A percentile compares a stretch with the other conserved stretches of the same genome.
Conservation (phyloP, 2,797 vertebrate species). For the Picus viridis region DNA sequence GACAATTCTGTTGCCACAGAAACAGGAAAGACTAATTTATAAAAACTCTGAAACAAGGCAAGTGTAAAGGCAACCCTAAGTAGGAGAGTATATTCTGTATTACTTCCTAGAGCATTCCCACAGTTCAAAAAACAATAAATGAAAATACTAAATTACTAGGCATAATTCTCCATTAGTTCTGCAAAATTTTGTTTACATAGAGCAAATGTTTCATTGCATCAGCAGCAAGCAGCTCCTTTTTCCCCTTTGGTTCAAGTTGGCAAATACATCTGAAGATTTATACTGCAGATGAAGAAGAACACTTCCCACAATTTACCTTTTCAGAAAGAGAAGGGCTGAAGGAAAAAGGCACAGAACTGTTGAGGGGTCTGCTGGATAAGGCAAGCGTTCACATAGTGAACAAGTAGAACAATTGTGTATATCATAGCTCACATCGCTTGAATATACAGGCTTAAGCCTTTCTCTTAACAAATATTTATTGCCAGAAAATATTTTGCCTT, state of each 20-base stretch:
- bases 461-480: not conserved
- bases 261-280: slow-evolving; percentile 54
- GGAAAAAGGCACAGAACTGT: not conserved
- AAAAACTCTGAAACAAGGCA: slow-evolving; percentile 78
- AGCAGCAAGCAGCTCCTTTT: not conserved
- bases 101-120: not conserved
- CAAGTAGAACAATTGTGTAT: not conserved
- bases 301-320: not conserved
- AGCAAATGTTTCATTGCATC: not conserved
- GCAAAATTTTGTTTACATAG: not conserved
- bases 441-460: too few species aligned
- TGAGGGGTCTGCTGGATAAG: not conserved
- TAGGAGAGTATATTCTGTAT: slow-evolving; percentile 4
- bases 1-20: slow-evolving; percentile 88
- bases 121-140: not conserved
- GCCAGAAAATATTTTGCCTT: not conserved
- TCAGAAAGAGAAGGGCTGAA: not conserved
- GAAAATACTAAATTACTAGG: not conserved
- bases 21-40: slow-evolving; percentile 80
- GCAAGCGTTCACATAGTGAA: not conserved
- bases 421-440: not conserved
- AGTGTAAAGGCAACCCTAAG: slow-evolving; percentile 56
- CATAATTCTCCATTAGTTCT: not conserved
- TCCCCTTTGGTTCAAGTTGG: not conserved
- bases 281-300: not conserved